Base-by-base conservation (phyloP, 2,888 invertebrate genomes). In the Piscicola geometra region DNA sequence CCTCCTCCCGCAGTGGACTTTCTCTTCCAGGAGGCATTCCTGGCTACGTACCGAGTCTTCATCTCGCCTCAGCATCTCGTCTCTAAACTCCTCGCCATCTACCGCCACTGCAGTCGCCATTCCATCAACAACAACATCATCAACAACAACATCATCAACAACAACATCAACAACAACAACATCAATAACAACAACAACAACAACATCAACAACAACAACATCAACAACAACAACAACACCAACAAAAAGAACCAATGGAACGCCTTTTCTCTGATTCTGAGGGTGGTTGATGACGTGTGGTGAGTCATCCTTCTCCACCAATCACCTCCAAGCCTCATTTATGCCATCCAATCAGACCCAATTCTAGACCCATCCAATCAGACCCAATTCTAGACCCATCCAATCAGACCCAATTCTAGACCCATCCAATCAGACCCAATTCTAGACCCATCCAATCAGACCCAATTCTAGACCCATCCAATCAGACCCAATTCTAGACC, bases 1-100 rank as follows among this genome's bases (percentile, higher is more conserved):
- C 41, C 41, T 28, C 32, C 36, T 47, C 25, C 33, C 18, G 1
- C 64, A 73, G 73, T 71, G 5, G 77, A 75, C 35, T 77, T 94
- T 87, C 89, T 93, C 86, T 95, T 93, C 87, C 94, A 94, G 88
- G 98, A 99, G 88, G 97, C 98, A 79, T 99, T 99, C 87, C 89
- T 98, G 81, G 94, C 96, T 75, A 99, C 98, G 78, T 99, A 98
- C 87, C 89, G 97, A 81, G 97, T 96, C 78, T 96, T 97, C 88
- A 91, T 97, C 84, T 89, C 92, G 77, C 94, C 97, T 33, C 87
- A 90, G 82, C 92, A 92, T 80, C 88, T 97, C 80, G 90, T 96
- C 80, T 90, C 90, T 83, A 93, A 95, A 83, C 88, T 97, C 76
- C 90, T 93, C 83, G 89, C 91, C 83, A 89, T 90, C 82, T 92